Evolutionary conservation across 2,888 invertebrate species (phyloP), one percentile per base, ranked within the genome.

Genomic region (Auanema freiburgensis): DNA sequence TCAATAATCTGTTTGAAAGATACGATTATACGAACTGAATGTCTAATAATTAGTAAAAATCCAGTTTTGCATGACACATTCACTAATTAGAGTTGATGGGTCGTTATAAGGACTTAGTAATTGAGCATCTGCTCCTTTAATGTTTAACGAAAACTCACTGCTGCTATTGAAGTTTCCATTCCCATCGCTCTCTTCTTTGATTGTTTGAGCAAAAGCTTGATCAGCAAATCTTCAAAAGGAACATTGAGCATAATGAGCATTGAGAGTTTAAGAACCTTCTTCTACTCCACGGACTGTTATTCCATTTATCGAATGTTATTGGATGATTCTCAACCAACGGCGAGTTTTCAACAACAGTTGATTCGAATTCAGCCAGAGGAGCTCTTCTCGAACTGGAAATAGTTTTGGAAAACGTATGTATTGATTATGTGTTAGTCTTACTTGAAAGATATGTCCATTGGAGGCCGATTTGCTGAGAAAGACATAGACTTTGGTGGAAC

Each of bases 301-400:
- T 66, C 67, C 72, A 71, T 53, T 71, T 67, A 54, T 72, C 77
- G 61, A 76, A 78, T 25, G 70, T 65, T 33, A 70, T 69, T 46
- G 80, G 80, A 18, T 75, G 69, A 55, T 75, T 61, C 60, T 80
- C 80, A 51, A 80, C 79, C 44, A 74, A 66, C 23, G 80, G 80
- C 57, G 78, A 78, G 65, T 80, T 76, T 21, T 72, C 79, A 1
- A 80, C 78, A 0, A 75, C 74, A 0, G 76, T 66, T 5, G 77
- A 76, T 59, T 80, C 80, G 50, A 65, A 67, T 52, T 77, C 76
- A 8, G 80, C 80, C 54, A 80, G 59, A 3, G 80, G 80, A 8
- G 80, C 80, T 12, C 33, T 51, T 14, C 56, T 33, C 12, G 33
- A 46, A 16, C 33, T 33, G 33, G 33, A 33, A 33, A 33, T 33